Percentiles rank a stretch among this genome's conserved stretches.
phyloP scores from a whole-genome alignment of 2,113 vertebrate species.

The Colius striatus region DNA sequence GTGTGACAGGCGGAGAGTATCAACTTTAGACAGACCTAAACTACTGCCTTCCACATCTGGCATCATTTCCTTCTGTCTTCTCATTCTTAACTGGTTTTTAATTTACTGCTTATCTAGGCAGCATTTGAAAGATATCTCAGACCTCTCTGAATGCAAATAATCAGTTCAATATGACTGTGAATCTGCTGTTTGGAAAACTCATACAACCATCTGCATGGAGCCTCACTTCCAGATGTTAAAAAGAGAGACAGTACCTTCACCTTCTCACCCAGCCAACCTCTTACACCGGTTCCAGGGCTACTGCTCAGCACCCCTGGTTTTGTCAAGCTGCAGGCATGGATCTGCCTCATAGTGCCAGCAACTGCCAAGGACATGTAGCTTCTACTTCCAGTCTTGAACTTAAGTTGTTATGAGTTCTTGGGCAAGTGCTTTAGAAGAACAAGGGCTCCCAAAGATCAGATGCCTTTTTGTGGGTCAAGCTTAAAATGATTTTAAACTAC shows the following conservation, averaged over 20 bases:
- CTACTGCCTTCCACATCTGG: background rate
- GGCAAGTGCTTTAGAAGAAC: background rate
- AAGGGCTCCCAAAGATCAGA: background rate
- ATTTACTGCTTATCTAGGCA: slow-evolving; percentile 41
- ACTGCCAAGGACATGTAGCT: background rate
- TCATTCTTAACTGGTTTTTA: background rate
- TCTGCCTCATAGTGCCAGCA: background rate
- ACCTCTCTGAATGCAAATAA: background rate
- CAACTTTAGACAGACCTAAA: background rate
- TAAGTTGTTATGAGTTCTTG: background rate
- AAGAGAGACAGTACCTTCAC: background rate
- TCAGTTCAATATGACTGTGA: background rate
- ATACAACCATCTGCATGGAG: background rate
- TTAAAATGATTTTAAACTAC: background rate
- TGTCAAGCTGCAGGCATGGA: background rate
- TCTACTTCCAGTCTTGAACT: background rate
- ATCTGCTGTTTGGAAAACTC: background rate
- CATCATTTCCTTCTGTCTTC: background rate
- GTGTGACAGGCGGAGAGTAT: background rate
- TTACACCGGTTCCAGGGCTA: background rate
- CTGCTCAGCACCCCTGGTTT: background rate
- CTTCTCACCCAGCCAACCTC: background rate
- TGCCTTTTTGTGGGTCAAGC: background rate
- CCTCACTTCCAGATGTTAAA: background rate
- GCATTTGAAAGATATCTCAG: background rate